Base-by-base conservation (phyloP, 2,113 vertebrate genomes). In the Psittacus erithacus region DNA sequence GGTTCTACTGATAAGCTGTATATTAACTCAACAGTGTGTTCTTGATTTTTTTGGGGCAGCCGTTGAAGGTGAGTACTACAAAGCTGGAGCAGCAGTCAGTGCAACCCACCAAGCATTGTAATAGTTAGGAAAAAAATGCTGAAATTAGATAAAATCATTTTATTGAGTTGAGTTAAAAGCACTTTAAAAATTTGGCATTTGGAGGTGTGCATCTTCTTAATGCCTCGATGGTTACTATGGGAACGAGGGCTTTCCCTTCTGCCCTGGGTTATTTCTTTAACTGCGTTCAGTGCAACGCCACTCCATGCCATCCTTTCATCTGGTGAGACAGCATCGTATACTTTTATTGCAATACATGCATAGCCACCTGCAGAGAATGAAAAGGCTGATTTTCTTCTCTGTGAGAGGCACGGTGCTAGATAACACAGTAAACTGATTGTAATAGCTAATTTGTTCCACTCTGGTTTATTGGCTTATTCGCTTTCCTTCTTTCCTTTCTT, bases 211-310 rank as follows among this genome's bases (percentile, higher is more conserved):
- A 29, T 90, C 46, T 35, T 95, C 80, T 50, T 93, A 77, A 86
- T 43, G 94, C 70, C 75, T 97, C 35, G 14, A n/a, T 80, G 57
- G 62, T 98, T 98, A 63, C 97, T 96, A 97, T 97, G 96, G 97
- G 85, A 98, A 98, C 96, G 23, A 70, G 65, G 90, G 82, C 44
- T 95, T 96, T 44, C 67, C 94, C 95, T 82, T 96, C 75, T 86
- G 70, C 77, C 63, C 88, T 87, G 25, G 82, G 83, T 93, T 97
- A 95, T 96, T 93, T 90, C 95, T 86, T 95, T 97, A 95, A 70
- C 86, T 97, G 93, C 53, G 91, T 60, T 97, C 86, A 68, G 44
- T 77, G 84, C 69, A 44, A 86, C 19, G 79, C 86, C 14, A 41
- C 80, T 95, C 94, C 90, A 35, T 85, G 50, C 88, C 29, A n/a